These are phyloP conservation scores for Anoplolepis gracilipes DNA, from an alignment of 1,140 invertebrate species.

Conservation along the genomic window DNA sequence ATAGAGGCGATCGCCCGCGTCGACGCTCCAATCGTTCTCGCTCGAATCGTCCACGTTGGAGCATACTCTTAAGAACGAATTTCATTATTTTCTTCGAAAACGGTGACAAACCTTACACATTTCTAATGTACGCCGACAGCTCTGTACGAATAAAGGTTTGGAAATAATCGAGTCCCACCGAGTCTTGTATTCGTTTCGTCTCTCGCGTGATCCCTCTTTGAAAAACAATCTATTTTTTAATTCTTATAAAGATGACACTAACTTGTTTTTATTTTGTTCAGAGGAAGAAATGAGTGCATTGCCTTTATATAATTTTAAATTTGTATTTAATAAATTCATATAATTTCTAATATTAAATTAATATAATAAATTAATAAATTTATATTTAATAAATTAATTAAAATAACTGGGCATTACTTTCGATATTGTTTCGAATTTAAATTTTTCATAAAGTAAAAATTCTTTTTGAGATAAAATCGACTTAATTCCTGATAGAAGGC, in stretches of 20 bases:
- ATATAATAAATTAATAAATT: too few species aligned
- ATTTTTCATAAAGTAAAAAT: too few species aligned
- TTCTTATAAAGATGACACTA: background rate
- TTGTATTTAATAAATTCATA: too few species aligned
- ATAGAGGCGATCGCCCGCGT: conserved; percentile 49
- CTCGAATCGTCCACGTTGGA: conserved; percentile 69
- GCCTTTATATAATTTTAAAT: too few species aligned
- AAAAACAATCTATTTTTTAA: background rate
- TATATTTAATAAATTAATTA: too few species aligned
- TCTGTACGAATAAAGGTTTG: conserved; percentile 76
- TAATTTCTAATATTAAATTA: too few species aligned
- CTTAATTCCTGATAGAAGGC: too few species aligned
- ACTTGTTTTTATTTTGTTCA: too few species aligned
- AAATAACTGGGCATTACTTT: too few species aligned
- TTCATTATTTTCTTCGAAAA: conserved; percentile 69
- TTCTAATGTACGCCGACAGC: conserved; percentile 73
- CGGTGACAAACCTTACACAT: conserved; percentile 65
- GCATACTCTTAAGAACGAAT: conserved; percentile 63
- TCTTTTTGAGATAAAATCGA: too few species aligned
- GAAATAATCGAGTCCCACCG: conserved; percentile 43
- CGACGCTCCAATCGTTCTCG: conserved; percentile 72
- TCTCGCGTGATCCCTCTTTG: background rate
- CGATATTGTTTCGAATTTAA: too few species aligned
- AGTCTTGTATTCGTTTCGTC: background rate
- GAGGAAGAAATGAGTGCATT: too few species aligned